These are phyloP conservation scores for Pollachius pollachius DNA, from an alignment of 2,113 vertebrate genomes.

Conservation along the genomic window DNA sequence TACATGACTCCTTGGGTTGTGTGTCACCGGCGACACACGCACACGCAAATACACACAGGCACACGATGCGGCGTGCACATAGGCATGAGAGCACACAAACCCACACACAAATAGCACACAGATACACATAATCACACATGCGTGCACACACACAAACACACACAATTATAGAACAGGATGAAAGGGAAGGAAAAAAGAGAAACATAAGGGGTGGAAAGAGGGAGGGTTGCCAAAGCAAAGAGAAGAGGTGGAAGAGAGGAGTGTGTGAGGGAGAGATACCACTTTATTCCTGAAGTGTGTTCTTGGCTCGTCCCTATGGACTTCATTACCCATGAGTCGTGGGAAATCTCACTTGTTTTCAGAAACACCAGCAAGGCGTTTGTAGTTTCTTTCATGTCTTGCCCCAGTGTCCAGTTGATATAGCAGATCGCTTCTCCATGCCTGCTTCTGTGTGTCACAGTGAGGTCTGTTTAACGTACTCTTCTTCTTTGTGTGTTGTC, in stretches of 20 bases:
- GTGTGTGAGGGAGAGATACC: slow-evolving; percentile 4
- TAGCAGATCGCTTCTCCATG: slow-evolving; percentile 14
- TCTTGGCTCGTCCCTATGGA: slow-evolving; percentile 50
- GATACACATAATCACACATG: too few relatives aligned
- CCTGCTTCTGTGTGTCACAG: slow-evolving; percentile 1
- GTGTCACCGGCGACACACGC: slow-evolving; percentile 53
- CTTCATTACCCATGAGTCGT: slow-evolving; percentile 58
- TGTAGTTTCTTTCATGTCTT: slow-evolving; percentile 47
- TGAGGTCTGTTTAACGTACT: slow-evolving; percentile 8
- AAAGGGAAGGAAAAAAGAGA: slow-evolving; percentile 30
- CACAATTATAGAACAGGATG: neutral
- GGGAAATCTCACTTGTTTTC: slow-evolving; percentile 53
- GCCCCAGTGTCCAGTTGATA: slow-evolving; percentile 20
- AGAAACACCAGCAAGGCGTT: slow-evolving; percentile 45
- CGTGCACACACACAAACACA: slow-evolving; percentile 2
- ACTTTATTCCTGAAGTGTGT: slow-evolving; percentile 51
- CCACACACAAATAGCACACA: neutral
- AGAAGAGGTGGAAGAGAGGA: neutral
- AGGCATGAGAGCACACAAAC: neutral
- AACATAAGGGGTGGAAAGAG: slow-evolving; percentile 19
- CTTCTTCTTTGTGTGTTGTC: neutral
- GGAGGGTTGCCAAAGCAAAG: slow-evolving; percentile 26
- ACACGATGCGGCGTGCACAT: neutral
- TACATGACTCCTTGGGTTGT: slow-evolving; percentile 56
- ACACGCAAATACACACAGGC: slow-evolving; percentile 17